Conservation (phyloP, 2,113 vertebrate genomes). For the Pyxicephalus adspersus region DNA sequence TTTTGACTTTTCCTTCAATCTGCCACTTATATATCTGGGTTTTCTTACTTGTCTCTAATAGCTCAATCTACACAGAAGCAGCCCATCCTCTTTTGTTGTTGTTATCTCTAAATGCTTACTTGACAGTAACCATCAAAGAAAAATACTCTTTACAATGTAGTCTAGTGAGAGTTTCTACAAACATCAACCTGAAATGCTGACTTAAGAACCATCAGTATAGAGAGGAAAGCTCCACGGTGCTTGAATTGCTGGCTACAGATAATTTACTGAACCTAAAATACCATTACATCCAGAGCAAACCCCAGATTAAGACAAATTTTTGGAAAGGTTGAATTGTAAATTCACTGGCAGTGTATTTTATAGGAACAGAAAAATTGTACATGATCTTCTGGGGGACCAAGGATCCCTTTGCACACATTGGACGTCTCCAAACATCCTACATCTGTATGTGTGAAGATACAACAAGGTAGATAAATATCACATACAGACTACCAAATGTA, state of each 20-base stretch:
- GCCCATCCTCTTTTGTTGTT: conserved; percentile 7
- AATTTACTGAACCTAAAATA: not conserved
- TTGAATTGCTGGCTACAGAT: not conserved
- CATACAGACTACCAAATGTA: too few relatives aligned
- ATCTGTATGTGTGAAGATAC: too few relatives aligned
- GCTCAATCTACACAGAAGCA: not conserved
- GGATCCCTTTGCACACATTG: too few relatives aligned
- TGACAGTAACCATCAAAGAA: conserved; percentile 27
- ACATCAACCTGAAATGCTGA: not conserved
- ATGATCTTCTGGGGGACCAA: too few relatives aligned
- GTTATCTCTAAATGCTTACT: not conserved
- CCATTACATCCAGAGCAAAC: too few relatives aligned
- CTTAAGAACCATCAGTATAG: conserved; percentile 6
- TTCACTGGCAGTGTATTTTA: too few relatives aligned
- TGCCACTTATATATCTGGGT: not conserved
- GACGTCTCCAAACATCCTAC: too few relatives aligned
- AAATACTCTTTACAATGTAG: conserved; percentile 21
- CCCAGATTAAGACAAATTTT: too few relatives aligned
- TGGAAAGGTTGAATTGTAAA: too few relatives aligned
- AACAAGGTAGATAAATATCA: too few relatives aligned
- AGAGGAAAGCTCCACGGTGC: not conserved
- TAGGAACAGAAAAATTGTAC: too few relatives aligned
- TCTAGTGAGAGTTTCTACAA: conserved; percentile 9
- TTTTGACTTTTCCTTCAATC: not conserved
- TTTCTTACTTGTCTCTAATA: conserved; percentile 12